Base-by-base conservation (phyloP, 1,140 invertebrate genomes). In the Drosophila ercepeae region DNA sequence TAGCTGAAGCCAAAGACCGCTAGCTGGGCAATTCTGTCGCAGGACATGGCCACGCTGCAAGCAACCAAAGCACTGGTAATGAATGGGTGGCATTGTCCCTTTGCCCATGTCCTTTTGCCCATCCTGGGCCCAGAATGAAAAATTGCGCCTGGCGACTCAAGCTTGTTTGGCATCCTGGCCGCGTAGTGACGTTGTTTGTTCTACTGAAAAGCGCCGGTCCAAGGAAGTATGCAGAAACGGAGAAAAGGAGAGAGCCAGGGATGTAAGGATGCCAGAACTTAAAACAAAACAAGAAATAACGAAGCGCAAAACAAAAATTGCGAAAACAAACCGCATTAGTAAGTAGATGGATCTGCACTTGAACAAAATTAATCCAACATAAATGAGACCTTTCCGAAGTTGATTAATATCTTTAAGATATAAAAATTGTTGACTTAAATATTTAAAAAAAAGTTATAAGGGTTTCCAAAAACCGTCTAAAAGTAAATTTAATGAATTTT, bases 261-360 rank as follows among this genome's bases (percentile, higher is more conserved):
- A 50, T 14, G 36, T 41, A n/a, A 58, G 59, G 36, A 39, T 63
- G 53, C 48, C 48, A 45, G 55, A 75, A 78, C 64, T 67, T 59
- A 71, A 82, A 86, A 71, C 73, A 88, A 78, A 88, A 88, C 72
- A 86, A 74, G 81, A 64, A 88, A 89, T 88, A 88, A 88, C 74
- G 74, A 89, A 88, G 82, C 70, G 39, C 70, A 78, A 58, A 76
- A 77, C 76, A 75, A 82, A 71, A 88, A 67, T 74, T 45, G 67
- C 45, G 72, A 86, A 75, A 77, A 82, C 82, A 88, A 88, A 88
- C 83, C 78, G 82, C 82, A 88, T 82, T 88, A 89, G 82, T 63
- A 69, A 86, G 32, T 45, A 77, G 52, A 54, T 64, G 59, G 50
- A 13, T 13, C n/a, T 44, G 27, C 48, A 68, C 61, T 19, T 11